Evolutionary conservation across 2,888 invertebrate genomes (phyloP).

Genomic region (Pimpla rufipes): DNA sequence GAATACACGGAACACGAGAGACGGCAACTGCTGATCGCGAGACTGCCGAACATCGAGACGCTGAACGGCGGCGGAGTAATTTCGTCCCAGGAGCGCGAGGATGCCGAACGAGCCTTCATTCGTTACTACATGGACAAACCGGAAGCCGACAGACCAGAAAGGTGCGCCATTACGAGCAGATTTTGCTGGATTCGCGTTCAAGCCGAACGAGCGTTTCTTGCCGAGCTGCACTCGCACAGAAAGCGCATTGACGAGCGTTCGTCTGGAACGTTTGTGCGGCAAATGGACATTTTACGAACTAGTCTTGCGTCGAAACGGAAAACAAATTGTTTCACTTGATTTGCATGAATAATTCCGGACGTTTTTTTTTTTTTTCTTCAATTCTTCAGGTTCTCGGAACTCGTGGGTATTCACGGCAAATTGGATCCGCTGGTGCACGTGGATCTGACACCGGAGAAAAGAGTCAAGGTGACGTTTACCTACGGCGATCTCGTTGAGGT

Average conservation of each 20-base stretch:
- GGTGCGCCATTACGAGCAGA: conserved; percentile 85
- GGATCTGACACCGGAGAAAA: conserved; percentile 94
- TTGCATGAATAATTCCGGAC: conserved; percentile 9
- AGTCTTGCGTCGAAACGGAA: background rate
- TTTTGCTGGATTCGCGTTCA: conserved; percentile 58
- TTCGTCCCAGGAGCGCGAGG: conserved; percentile 94
- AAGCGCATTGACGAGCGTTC: background rate
- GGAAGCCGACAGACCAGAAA: conserved; percentile 92
- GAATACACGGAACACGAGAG: conserved; percentile 96
- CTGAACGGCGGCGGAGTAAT: conserved; percentile 96
- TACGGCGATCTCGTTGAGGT: conserved; percentile 92
- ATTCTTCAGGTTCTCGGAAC: conserved; percentile 90
- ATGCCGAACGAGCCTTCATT: conserved; percentile 97
- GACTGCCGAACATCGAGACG: conserved; percentile 93
- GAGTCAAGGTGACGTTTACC: conserved; percentile 94
- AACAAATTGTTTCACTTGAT: conserved; percentile 9
- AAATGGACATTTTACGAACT: background rate
- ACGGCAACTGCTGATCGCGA: conserved; percentile 94
- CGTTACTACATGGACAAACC: conserved; percentile 96
- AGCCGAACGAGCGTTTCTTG: background rate
- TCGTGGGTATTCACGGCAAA: conserved; percentile 94
- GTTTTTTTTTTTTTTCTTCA: conserved; percentile 42
- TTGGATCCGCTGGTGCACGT: conserved; percentile 96
- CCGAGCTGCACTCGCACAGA: background rate
- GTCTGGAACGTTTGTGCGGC: background rate